Evolutionary conservation across 2,797 vertebrate genomes (phyloP).

Genomic region (Sphenodon punctatus): DNA sequence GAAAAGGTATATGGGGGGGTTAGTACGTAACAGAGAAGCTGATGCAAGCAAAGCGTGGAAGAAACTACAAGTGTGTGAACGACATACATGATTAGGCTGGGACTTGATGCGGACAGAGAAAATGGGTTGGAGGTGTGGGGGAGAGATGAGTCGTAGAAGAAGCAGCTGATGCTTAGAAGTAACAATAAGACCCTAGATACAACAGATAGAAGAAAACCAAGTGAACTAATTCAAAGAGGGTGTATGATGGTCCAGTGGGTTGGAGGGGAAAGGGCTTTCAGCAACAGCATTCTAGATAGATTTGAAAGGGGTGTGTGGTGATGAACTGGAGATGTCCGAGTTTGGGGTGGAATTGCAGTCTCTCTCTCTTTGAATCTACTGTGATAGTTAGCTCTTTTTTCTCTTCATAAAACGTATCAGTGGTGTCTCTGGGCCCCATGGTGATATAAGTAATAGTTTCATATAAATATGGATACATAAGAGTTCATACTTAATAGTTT

Average conservation of each 20-base stretch:
- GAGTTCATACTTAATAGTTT: rapidly evolving
- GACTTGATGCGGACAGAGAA: background rate
- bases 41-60: background rate
- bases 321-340: background rate
- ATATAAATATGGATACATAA: background rate
- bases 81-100: background rate
- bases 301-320: rapidly evolving
- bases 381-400: background rate
- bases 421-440: rapidly evolving
- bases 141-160: background rate
- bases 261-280: background rate
- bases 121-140: background rate
- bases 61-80: background rate
- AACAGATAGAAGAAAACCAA: background rate
- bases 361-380: background rate
- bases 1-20: background rate
- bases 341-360: background rate
- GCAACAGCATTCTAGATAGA: background rate
- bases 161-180: background rate
- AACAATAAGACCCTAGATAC: background rate
- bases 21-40: background rate
- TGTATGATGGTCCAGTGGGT: background rate
- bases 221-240: background rate
- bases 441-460: background rate
- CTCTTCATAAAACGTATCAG: background rate